A percentile compares a stretch with the other conserved stretches of the same genome.
phyloP scores from a whole-genome alignment of 1,140 invertebrate species.

The Dendroctonus valens region DNA sequence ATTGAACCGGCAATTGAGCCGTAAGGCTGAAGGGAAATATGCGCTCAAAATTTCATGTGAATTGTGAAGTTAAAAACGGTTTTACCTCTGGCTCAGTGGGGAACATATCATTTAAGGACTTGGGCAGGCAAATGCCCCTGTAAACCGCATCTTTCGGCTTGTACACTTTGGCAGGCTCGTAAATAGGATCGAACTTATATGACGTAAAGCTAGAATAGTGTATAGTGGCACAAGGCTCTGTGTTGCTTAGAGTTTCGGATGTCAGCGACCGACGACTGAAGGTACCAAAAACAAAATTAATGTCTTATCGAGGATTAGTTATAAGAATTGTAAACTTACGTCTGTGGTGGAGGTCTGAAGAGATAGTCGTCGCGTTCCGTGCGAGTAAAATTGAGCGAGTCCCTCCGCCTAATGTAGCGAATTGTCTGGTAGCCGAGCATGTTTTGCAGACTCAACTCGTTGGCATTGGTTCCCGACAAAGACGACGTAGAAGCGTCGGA shows the following conservation, averaged over 20 bases:
- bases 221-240: slow-evolving; percentile 19
- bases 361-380: slow-evolving; percentile 32
- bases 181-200: slow-evolving; percentile 25
- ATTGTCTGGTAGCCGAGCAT: slow-evolving; percentile 80
- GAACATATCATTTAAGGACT: slow-evolving; percentile 67
- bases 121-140: slow-evolving; percentile 77
- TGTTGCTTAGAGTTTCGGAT: slow-evolving; percentile 9
- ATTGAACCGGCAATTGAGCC: too few relatives aligned
- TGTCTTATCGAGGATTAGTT: background rate
- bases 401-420: slow-evolving; percentile 56
- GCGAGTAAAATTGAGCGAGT: slow-evolving; percentile 30
- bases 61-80: too few relatives aligned
- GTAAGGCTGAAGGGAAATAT: too few relatives aligned
- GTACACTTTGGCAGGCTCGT: slow-evolving; percentile 19
- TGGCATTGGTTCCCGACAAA: slow-evolving; percentile 51
- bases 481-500: slow-evolving; percentile 45
- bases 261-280: slow-evolving; percentile 13
- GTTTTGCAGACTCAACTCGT: slow-evolving; percentile 68
- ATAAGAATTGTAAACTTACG: slow-evolving; percentile 26
- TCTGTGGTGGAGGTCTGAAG: slow-evolving; percentile 29
- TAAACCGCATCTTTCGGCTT: slow-evolving; percentile 56
- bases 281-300: background rate
- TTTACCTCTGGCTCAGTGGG: slow-evolving; percentile 53
- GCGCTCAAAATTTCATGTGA: too few relatives aligned
- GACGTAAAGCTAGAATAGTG: slow-evolving; percentile 16